Base-by-base conservation (phyloP, 2,888 invertebrate genomes). In the Harpalus rufipes region DNA sequence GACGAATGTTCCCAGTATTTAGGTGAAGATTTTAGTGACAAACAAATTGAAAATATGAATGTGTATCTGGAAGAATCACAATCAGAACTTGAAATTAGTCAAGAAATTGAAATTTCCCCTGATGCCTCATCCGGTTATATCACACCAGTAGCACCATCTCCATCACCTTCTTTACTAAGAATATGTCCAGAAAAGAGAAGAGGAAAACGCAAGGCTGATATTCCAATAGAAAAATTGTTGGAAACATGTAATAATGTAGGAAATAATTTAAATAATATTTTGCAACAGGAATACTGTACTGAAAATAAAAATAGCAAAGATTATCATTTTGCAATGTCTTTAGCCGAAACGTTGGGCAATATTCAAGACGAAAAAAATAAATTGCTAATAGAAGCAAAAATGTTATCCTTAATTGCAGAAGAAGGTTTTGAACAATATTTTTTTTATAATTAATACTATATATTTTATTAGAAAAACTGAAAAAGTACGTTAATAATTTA, bases 381-480 rank as follows among this genome's bases (percentile, higher is more conserved):
- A 16, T 59, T 59, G 16, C n/a, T 59, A 16, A 16, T 59, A 16
- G 16, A 59, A 59, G 59, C 59, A 2, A 59, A 59, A 59, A 59
- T 59, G 0, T 59, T 14, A 59, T 59, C 59, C 1, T 59, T 59
- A 14, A 1, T 59, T 12, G 59, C 59, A 4, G 14, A 59, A 59
- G 14, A 59, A 14, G n/a, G 59, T 59, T 59, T 59, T 59, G 59
- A 59, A 14, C 16, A 59, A 59, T 56, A 56, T 10, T 8, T 56
- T 56, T 56, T 32, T 32, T 32, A 32, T 32, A 32, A 32, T 32
- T 32, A 5, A 32, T 25, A 32, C 0, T 32, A 32, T 5, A 5
- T 32, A 5, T 32, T 4, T 32, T 32, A 32, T n/a, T n/a, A n/a
- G n/a, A n/a, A n/a, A n/a, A n/a, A n/a, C n/a, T n/a, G 32, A 32